These are phyloP conservation scores for Pterocles burchelli DNA, from an alignment of 2,113 vertebrate species.

Conservation along the genomic window DNA sequence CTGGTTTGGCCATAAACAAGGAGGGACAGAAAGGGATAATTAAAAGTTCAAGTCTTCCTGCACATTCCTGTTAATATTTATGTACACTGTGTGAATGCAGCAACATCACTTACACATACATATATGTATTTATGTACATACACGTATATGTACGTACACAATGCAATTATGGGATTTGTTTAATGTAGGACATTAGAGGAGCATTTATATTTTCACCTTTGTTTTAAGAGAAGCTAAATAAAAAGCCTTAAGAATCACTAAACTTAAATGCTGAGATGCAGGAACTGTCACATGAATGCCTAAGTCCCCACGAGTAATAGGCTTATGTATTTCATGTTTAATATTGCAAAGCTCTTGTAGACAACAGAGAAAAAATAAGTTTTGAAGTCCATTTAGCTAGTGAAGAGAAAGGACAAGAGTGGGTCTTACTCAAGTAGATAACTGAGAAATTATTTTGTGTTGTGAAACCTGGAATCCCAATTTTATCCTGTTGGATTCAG, in stretches of 20 bases:
- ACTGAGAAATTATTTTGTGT: background rate
- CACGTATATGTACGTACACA: fast-evolving
- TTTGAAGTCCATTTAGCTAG: background rate
- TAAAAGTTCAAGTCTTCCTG: background rate
- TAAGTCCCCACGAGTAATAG: background rate
- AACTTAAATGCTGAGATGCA: background rate
- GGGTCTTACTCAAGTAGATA: background rate
- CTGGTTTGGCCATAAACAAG: background rate
- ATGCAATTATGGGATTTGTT: background rate
- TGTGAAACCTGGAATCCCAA: background rate
- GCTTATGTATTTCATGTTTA: background rate
- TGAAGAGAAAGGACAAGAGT: background rate
- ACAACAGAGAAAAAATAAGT: background rate
- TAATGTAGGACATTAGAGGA: background rate
- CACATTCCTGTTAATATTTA: background rate
- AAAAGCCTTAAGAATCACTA: background rate
- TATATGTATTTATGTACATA: background rate
- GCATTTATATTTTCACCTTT: background rate
- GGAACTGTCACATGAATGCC: background rate
- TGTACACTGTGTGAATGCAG: background rate
- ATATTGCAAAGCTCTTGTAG: background rate
- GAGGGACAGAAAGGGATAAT: background rate
- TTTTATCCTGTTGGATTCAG: background rate
- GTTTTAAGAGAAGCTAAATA: background rate
- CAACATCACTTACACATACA: background rate